Percentiles rank a stretch among this genome's conserved stretches.
phyloP scores from a whole-genome alignment of 2,797 vertebrate species.

The Cyprinodon diabolis region DNA sequence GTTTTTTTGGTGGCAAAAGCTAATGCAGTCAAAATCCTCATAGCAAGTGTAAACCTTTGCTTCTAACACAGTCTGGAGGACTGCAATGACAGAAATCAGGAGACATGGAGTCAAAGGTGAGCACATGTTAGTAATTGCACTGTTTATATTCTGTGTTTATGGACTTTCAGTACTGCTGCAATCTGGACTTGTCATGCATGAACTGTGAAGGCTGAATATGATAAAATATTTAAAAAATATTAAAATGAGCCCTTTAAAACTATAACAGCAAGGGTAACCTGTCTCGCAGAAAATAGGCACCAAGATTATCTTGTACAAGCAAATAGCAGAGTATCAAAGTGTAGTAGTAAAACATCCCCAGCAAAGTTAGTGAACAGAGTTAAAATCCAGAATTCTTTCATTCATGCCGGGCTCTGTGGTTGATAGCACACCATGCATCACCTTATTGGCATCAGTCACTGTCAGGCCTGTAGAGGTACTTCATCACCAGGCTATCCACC shows the following conservation, averaged over 20 bases:
- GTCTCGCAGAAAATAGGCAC: not conserved
- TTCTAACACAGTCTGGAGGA: not conserved
- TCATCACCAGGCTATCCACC: conserved; percentile 94
- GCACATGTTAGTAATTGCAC: not conserved
- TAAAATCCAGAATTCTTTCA: conserved; percentile 7
- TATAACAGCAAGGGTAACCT: conserved; percentile 14
- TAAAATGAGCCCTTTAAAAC: conserved; percentile 1
- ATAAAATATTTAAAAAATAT: not conserved
- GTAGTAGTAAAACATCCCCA: conserved; percentile 7
- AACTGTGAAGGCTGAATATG: not conserved
- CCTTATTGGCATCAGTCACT: conserved; percentile 92
- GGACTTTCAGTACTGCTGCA: not conserved
- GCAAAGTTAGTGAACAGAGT: conserved; percentile 49
- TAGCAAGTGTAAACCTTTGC: not conserved
- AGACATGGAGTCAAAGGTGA: not conserved
- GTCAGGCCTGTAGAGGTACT: conserved; percentile 95
- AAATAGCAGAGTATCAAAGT: conserved; percentile 12
- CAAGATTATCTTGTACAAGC: not conserved
- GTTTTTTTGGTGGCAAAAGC: too few species aligned
- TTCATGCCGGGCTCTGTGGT: conserved; percentile 45
- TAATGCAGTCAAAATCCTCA: not conserved
- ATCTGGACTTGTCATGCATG: not conserved
- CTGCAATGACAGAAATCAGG: not conserved
- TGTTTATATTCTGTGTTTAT: not conserved
- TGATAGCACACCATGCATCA: conserved; percentile 80